These are phyloP conservation scores for Pollicipes pollicipes DNA, from an alignment of 1,140 invertebrate genomes.

Conservation along the genomic window DNA sequence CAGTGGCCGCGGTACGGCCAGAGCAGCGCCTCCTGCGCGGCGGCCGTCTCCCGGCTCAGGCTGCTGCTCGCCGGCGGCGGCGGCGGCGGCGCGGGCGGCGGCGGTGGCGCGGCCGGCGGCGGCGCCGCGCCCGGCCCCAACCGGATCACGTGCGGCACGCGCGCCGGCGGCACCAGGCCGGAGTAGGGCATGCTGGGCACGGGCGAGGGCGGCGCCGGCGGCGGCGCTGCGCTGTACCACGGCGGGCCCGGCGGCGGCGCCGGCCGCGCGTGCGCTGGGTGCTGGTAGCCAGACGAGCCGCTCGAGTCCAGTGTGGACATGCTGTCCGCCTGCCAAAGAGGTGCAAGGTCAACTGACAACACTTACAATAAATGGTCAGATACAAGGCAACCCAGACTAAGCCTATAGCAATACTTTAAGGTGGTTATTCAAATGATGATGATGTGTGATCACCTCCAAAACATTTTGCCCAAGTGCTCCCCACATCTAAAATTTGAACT, in stretches of 20 bases:
- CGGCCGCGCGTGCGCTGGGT: neutral
- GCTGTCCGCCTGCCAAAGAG: no score
- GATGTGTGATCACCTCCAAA: no score
- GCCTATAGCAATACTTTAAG: no score
- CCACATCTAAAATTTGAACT: no score
- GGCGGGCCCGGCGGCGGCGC: no score
- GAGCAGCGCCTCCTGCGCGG: neutral
- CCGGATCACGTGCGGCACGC: neutral
- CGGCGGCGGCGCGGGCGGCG: neutral
- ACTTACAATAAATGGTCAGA: no score
- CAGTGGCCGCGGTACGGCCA: neutral
- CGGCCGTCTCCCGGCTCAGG: neutral
- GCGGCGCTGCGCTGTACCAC: neutral
- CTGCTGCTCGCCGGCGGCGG: neutral
- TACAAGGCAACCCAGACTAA: no score
- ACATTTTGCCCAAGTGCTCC: no score
- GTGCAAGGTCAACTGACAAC: no score
- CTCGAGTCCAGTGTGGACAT: neutral
- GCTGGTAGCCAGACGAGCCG: neutral
- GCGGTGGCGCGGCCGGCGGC: neutral
- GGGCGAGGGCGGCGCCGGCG: neutral
- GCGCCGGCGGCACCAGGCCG: neutral
- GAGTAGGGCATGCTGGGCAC: slow-evolving; percentile 1
- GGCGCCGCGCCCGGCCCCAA: neutral
- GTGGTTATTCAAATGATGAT: no score